Conservation (phyloP, 2,113 vertebrate species). For the Sinosuthora webbiana region DNA sequence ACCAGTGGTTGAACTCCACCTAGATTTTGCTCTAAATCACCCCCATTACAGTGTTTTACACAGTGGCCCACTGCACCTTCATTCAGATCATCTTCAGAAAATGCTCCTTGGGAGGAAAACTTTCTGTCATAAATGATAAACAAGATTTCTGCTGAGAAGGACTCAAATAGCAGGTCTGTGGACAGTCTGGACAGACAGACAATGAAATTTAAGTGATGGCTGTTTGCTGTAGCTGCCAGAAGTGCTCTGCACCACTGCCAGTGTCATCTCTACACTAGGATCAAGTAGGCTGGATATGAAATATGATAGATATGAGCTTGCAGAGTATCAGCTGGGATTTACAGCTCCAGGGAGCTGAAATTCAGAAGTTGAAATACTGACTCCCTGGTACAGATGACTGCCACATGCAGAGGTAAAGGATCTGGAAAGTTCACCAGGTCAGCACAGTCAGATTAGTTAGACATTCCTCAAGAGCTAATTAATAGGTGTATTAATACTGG, state of each 20-base stretch:
- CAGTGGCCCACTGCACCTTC: background rate
- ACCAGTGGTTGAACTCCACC: background rate
- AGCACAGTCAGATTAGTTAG: background rate
- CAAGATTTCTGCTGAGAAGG: background rate
- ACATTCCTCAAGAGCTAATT: background rate
- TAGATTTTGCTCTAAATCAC: background rate
- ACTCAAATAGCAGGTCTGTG: background rate
- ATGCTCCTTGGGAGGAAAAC: background rate
- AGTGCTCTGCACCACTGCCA: background rate
- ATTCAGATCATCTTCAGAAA: background rate
- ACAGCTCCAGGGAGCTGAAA: background rate
- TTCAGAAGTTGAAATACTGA: background rate
- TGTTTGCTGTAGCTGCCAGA: background rate
- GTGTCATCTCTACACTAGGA: background rate
- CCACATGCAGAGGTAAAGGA: background rate
- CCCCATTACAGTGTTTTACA: background rate
- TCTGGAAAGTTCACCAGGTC: background rate
- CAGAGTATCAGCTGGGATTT: slow-evolving; percentile 24
- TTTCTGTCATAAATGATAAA: background rate
- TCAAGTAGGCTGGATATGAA: background rate
- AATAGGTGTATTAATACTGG: background rate
- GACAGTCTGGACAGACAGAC: background rate
- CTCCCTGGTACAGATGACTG: background rate
- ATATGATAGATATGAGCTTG: background rate
- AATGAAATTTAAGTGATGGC: background rate